phyloP scores from a whole-genome alignment of 2,797 vertebrate genomes.

The Sebastes minor region DNA sequence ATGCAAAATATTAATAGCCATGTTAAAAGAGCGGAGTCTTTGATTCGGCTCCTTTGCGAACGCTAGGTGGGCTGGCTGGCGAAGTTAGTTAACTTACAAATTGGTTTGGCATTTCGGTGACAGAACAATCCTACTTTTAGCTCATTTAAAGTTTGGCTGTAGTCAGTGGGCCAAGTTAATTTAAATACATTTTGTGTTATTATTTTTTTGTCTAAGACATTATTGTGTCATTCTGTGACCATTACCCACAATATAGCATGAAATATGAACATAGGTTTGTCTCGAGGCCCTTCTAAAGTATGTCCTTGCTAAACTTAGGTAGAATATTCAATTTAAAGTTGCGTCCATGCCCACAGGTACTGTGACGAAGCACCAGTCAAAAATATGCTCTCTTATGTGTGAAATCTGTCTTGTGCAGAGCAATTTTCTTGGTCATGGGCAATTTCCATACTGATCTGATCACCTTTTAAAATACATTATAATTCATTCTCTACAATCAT shows the following conservation, averaged over 20 bases:
- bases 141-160: too few species aligned
- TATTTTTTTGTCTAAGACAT: not conserved
- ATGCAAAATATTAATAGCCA: too few species aligned
- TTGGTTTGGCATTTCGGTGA: too few species aligned
- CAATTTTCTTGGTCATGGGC: not conserved
- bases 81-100: too few species aligned
- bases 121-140: too few species aligned
- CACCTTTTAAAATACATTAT: conserved; percentile 29
- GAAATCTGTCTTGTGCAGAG: not conserved
- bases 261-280: not conserved
- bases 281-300: not conserved
- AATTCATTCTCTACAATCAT: conserved; percentile 32
- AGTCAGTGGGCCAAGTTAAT: too few species aligned
- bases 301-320: not conserved
- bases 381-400: not conserved
- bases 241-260: not conserved
- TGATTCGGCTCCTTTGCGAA: too few species aligned
- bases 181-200: too few species aligned
- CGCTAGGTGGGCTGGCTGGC: too few species aligned
- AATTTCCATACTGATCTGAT: conserved; percentile 9
- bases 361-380: not conserved
- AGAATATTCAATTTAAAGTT: not conserved
- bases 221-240: not conserved
- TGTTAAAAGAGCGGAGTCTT: too few species aligned
- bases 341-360: not conserved